phyloP scores from a whole-genome alignment of 2,797 vertebrate genomes.

The Microcaecilia unicolor region DNA sequence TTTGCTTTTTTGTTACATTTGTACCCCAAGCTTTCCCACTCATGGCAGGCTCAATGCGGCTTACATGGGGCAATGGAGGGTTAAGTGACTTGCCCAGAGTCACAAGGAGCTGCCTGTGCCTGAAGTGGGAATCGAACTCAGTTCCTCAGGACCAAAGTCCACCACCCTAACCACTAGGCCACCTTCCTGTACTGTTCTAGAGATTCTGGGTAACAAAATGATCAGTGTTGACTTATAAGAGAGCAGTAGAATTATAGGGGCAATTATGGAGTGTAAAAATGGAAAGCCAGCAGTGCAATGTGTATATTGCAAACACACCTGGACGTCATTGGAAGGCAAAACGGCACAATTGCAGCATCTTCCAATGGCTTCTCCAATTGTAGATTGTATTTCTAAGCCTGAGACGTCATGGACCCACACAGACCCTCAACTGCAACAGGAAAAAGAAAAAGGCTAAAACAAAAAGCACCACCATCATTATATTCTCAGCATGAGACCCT shows the following conservation, averaged over 20 bases:
- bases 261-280: neutral
- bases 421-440: slow-evolving; percentile 15
- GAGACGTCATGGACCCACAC: too few relatives aligned
- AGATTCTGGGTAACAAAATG: slow-evolving; percentile 7
- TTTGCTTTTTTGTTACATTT: too few relatives aligned
- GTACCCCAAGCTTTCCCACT: too few relatives aligned
- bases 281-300: neutral
- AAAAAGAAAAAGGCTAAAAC: slow-evolving; percentile 46
- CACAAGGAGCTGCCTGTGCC: too few relatives aligned
- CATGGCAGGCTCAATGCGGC: too few relatives aligned
- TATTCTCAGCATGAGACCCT: slow-evolving; percentile 20
- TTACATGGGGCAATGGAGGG: too few relatives aligned
- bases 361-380: neutral
- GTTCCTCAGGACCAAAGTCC: too few relatives aligned
- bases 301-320: neutral
- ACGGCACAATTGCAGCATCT: slow-evolving; percentile 4
- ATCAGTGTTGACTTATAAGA: neutral
- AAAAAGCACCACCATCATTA: slow-evolving; percentile 39
- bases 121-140: too few relatives aligned
- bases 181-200: too few relatives aligned
- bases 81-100: too few relatives aligned
- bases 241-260: slow-evolving; percentile 1
- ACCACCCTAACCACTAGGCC: too few relatives aligned
- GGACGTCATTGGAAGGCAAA: neutral
- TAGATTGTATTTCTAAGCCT: slow-evolving; percentile 25